Evolutionary conservation across 2,888 invertebrate genomes (phyloP), one percentile per base, ranked within the genome.

Genomic region (Sminthurinus aureus): DNA sequence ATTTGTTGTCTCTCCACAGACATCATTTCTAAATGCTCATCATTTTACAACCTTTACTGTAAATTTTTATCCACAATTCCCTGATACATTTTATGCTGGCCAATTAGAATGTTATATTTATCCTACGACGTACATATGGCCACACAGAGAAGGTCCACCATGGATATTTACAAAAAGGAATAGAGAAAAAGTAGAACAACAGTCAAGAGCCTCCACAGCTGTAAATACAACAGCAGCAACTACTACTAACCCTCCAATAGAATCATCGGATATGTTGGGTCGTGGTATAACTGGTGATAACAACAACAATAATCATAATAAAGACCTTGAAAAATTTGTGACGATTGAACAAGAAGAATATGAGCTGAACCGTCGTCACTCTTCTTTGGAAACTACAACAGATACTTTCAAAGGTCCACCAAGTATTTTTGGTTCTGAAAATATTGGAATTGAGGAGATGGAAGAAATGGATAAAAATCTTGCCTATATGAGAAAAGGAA

Each of bases 81-180:
- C 86, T 15, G 86, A 87, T n/a, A 85, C 83, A 15, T 87, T 87
- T 82, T 87, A 83, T 22, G 64, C 79, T 51, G 86, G 85, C 6
- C 81, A 83, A 38, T 69, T 87, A 51, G 87, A 87, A 82, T 86
- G 85, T 22, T 87, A 85, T 69, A 80, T 86, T 0, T 85, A 87
- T 75, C 87, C 87, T 9, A 77, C 76, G 0, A 81, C 76, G 0
- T 20, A 74, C 9, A 83, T 79, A 20, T 84, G 84, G 69, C 86
- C 85, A 64, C 26, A 78, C 0, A 79, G 83, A n/a, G 66, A 9
- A 0, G 86, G 86, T 9, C 86, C 87, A 38, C 87, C 87, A 15
- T 87, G 87, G 87, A 79, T 82, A 0, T 81, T n/a, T 18, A 18
- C 74, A 6, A 74, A 24, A 71, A 71, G 71, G 24, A 38, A 38